These are phyloP conservation scores for Nerophis lumbriciformis DNA, from an alignment of 2,113 vertebrate species.

Conservation along the genomic window DNA sequence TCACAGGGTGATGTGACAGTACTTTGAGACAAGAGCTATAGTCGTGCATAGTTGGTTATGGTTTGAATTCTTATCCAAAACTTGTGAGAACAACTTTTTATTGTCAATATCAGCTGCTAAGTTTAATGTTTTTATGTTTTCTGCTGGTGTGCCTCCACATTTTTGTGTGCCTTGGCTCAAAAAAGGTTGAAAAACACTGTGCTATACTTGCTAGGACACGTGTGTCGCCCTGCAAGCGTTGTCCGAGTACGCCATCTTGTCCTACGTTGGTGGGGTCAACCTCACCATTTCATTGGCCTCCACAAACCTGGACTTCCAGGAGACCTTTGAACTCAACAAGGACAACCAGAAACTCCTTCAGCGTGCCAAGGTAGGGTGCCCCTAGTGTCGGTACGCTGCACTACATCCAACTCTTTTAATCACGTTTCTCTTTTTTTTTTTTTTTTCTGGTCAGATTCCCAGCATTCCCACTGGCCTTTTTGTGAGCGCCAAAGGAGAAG, in stretches of 20 bases:
- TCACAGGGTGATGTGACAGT: no score
- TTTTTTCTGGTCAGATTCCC: conserved; percentile 75
- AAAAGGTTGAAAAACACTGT: no score
- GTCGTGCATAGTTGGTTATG: no score
- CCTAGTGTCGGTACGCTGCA: neutral
- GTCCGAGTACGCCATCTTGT: conserved; percentile 90
- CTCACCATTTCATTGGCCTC: conserved; percentile 92
- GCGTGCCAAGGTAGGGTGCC: conserved; percentile 74
- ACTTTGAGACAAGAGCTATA: no score
- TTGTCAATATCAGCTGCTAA: no score
- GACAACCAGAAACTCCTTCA: conserved; percentile 88
- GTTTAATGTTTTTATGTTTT: no score
- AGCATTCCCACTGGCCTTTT: conserved; percentile 91
- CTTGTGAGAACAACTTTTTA: no score
- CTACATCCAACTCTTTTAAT: conserved; percentile 31
- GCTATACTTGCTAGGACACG: conserved; percentile 74
- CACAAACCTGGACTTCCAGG: conserved; percentile 91
- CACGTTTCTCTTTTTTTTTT: conserved; percentile 35
- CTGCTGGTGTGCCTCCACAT: no score
- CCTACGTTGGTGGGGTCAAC: conserved; percentile 85
- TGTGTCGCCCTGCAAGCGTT: conserved; percentile 90
- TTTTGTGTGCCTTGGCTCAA: no score
- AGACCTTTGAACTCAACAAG: conserved; percentile 85
- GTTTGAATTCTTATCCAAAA: no score
- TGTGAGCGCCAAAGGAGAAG: conserved; percentile 90